These are phyloP conservation scores for Drosophila fulvimacula DNA, from an alignment of 2,888 invertebrate species.

Conservation along the genomic window DNA sequence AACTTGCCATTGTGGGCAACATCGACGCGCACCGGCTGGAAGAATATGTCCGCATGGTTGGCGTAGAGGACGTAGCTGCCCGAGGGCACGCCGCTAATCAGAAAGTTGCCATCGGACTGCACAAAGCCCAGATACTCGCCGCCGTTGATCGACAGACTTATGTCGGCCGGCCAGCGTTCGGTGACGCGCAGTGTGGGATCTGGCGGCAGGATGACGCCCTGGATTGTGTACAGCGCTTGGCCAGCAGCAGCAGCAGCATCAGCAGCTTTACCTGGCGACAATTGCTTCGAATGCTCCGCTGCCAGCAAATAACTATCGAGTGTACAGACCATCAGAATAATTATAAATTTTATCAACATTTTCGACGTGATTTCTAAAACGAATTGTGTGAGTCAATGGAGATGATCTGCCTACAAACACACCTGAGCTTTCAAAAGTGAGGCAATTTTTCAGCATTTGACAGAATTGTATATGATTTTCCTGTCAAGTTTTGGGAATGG, in stretches of 20 bases:
- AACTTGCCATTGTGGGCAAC: conserved; percentile 98
- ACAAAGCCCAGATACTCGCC: conserved; percentile 95
- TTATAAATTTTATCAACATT: conserved; percentile 46
- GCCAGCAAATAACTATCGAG: background rate
- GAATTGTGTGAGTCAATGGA: background rate
- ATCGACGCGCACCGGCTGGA: conserved; percentile 96
- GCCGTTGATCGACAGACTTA: conserved; percentile 92
- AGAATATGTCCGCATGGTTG: conserved; percentile 94
- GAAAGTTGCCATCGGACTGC: conserved; percentile 95
- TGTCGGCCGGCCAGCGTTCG: conserved; percentile 23
- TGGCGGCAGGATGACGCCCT: conserved; percentile 41
- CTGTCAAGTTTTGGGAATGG: background rate
- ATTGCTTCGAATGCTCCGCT: background rate
- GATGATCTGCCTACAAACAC: background rate
- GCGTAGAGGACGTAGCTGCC: conserved; percentile 98
- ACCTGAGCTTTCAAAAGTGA: background rate
- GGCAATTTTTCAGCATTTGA: background rate
- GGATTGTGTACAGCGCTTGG: conserved; percentile 22
- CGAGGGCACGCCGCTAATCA: conserved; percentile 93
- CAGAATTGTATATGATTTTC: background rate
- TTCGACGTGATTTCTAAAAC: conserved; percentile 15
- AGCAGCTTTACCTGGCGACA: background rate
- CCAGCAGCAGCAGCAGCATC: background rate
- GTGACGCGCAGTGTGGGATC: background rate
- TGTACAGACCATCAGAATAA: conserved; percentile 7